phyloP scores from a whole-genome alignment of 23 tunicate species.

The Botrylloides violaceus region DNA sequence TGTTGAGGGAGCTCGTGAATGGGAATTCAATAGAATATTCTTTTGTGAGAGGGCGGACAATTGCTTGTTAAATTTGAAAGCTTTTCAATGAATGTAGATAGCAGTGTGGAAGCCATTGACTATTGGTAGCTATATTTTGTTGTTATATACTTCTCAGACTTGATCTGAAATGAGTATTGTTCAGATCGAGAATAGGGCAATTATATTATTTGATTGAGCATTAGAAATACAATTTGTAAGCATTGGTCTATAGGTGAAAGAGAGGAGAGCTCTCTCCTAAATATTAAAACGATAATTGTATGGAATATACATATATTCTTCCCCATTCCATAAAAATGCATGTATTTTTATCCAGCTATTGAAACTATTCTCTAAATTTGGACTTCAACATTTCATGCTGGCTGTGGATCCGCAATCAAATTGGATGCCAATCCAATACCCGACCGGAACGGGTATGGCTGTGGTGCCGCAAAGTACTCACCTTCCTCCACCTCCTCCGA shows the following conservation, averaged over 20 bases:
- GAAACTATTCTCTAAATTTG: neutral
- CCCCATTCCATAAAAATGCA: too few species aligned
- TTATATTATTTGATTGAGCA: conserved; percentile 3
- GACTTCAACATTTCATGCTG: conserved; percentile 26
- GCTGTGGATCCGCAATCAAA: conserved; percentile 40
- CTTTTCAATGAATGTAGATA: conserved; percentile 23
- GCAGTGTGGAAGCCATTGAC: conserved; percentile 19
- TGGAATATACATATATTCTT: too few species aligned
- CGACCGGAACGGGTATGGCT: conserved; percentile 38
- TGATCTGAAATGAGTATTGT: conserved; percentile 25
- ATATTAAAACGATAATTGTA: too few species aligned
- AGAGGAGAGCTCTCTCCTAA: conserved; percentile 1
- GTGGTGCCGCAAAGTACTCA: conserved; percentile 45
- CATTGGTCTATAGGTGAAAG: conserved; percentile 2
- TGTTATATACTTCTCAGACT: conserved; percentile 14
- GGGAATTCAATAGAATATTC: conserved; percentile 21
- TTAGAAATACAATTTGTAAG: conserved; percentile 4
- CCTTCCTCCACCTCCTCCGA: conserved; percentile 74
- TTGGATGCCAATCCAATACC: conserved; percentile 80
- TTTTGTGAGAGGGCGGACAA: conserved; percentile 29
- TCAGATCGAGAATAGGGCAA: conserved; percentile 1
- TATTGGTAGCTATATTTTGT: conserved; percentile 14
- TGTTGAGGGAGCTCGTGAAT: conserved; percentile 38
- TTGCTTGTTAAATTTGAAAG: conserved; percentile 34
- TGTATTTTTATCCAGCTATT: neutral